Base-by-base conservation (phyloP, 1,140 invertebrate species). In the Hyposmocoma kahamanoa region DNA sequence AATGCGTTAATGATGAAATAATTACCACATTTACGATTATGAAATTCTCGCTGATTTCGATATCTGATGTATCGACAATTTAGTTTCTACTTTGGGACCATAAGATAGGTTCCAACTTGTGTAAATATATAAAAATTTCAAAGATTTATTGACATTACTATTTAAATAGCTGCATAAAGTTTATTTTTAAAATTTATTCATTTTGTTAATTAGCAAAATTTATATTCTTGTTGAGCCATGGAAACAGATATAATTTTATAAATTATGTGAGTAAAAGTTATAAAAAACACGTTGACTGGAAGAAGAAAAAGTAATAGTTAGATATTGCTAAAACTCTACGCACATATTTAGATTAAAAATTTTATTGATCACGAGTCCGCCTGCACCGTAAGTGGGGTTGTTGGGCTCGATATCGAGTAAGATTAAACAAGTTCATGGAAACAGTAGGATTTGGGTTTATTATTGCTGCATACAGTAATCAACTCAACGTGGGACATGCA, bases 271-370 rank as follows among this genome's bases (percentile, higher is more conserved):
- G 17, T 30, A 28, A 1, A 47, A n/a, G n/a, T n/a, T n/a, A 49
- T 32, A 36, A 42, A 38, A 50, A 50, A 51, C 58, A 71, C 73
- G 64, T 80, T 75, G 67, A 75, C 67, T 72, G 68, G 64, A 63
- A 58, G 56, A 61, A 47, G n/a, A n/a, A 56, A 56, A 60, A 41
- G 32, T 17, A 52, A 53, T 61, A 70, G 59, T 50, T 76, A 75
- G 62, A 63, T 63, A 66, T 59, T 43, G 70, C 69, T 73, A 76
- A 62, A 63, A 60, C 65, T 65, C 15, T 70, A 80, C 76, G 76
- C 76, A 75, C 68, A 72, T 68, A 59, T 64, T 53, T 63, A 68
- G 47, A 54, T 52, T 39, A 43, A 58, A 46, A 28, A 30, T 56
- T 32, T 47, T 26, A 51, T n/a, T n/a, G n/a, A n/a, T n/a, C n/a